Conservation (phyloP, 2,797 vertebrate genomes). For the Argyrosomus regius region DNA sequence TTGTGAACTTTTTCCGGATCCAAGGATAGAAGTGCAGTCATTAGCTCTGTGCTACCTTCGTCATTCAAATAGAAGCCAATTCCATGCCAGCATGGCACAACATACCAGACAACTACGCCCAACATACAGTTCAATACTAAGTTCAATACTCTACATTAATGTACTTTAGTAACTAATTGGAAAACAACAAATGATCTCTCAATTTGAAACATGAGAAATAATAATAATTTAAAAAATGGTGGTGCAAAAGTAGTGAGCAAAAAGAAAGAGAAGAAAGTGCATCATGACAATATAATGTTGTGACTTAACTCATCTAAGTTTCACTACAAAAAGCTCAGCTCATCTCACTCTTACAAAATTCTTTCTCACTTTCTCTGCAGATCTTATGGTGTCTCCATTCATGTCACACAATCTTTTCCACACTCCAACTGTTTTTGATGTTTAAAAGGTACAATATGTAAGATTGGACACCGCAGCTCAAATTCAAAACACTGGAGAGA, state of each 20-base stretch:
- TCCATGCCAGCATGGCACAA: background rate
- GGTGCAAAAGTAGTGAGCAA: background rate
- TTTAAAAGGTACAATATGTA: no score
- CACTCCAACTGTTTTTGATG: background rate
- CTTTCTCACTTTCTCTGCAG: background rate
- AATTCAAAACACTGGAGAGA: no score
- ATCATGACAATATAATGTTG: background rate
- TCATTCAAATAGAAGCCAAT: background rate
- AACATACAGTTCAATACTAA: background rate
- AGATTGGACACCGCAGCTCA: no score
- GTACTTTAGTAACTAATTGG: background rate
- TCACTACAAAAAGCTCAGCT: background rate
- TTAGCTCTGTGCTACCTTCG: conserved; percentile 1
- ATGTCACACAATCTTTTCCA: background rate
- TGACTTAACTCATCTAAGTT: background rate
- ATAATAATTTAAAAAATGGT: background rate
- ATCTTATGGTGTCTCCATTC: background rate
- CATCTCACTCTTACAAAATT: background rate
- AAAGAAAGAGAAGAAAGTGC: background rate
- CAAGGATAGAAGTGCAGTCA: background rate
- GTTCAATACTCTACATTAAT: background rate
- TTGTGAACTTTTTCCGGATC: background rate
- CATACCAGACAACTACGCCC: background rate
- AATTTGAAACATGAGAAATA: background rate
- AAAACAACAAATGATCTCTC: background rate